Base-by-base conservation (phyloP, 2,797 vertebrate species). In the Decapterus maruadsi region DNA sequence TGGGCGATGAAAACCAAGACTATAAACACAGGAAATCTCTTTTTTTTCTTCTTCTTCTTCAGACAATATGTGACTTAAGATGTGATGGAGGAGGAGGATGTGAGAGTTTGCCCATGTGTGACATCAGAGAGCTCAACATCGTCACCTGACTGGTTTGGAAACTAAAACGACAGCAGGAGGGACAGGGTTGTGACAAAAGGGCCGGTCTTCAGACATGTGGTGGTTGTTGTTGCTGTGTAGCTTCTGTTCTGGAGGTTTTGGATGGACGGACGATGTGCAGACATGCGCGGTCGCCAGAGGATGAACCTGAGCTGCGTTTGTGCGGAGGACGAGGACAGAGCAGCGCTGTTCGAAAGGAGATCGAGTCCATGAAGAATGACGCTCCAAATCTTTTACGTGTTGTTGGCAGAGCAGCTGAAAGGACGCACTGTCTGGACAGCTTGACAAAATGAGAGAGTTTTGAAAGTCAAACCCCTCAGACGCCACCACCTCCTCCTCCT, bases 391-490 rank as follows among this genome's bases (percentile, higher is more conserved):
- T 81, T 72, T 29, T 51, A 51, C 26, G 26, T 26, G 67, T 75
- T 55, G 34, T 31, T 71, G 75, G 65, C 75, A 75, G 38, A 58
- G 40, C 40, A 62, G 43, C 66, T 19, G 3, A 83, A 75, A 71
- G 69, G 65, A 78, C 48, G 42, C 46, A 4, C 46, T 26, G 66
- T 75, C 34, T 53, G 78, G 80, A 79, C 26, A 26, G 50, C 62
- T 58, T 40, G 69, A 1, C 31, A 66, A 77, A 77, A 55, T 71
- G 55, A 57, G 82, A 83, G 81, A 81, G 66, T 74, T 80, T 68
- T 89, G 66, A 91, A 90, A 89, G 87, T 89, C 82, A 83, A 36
- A 48, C 67, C 56, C 50, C 51, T 89, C 82, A 81, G 31, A 45
- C 67, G 54, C 50, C 26, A 2, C 38, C 38, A 0, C 29, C 31